A percentile compares a stretch with the other conserved stretches of the same genome.
These are phyloP conservation scores for Glaucomys volans DNA, from an alignment of 2,113 vertebrate genomes.

Conservation along the genomic window DNA sequence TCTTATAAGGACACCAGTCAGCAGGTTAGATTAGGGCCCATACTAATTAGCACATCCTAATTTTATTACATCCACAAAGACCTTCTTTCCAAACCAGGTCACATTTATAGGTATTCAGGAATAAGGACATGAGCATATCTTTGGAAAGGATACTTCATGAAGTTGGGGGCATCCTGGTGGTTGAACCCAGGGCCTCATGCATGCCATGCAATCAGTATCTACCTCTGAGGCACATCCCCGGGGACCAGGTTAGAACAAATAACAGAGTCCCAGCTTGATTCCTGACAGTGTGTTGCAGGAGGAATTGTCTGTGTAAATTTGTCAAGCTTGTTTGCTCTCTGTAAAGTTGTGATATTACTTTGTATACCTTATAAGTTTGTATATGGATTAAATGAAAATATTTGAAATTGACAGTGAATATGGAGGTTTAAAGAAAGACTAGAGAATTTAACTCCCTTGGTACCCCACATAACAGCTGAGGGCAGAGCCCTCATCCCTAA, in stretches of 20 bases:
- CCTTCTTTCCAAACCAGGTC: neutral
- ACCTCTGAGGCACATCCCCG: too few species aligned
- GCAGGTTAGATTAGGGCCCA: neutral
- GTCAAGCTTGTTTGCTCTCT: neutral
- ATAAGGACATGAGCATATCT: neutral
- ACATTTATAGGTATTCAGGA: neutral
- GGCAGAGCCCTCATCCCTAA: neutral
- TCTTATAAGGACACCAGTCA: neutral
- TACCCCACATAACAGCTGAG: neutral
- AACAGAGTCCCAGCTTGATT: neutral
- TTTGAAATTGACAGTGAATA: neutral
- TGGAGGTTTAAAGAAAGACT: neutral
- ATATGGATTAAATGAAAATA: constrained; percentile 7
- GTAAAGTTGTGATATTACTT: neutral
- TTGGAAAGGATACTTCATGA: neutral
- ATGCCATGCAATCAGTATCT: too few species aligned
- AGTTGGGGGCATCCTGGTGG: too few species aligned
- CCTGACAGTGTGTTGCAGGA: neutral
- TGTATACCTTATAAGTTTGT: neutral
- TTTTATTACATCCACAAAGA: neutral
- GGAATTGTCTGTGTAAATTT: neutral
- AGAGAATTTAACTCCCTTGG: too few species aligned
- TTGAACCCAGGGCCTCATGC: too few species aligned
- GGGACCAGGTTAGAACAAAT: too few species aligned
- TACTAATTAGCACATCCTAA: neutral